Evolutionary conservation across 2,797 vertebrate genomes (phyloP).

Genomic region (Bovichtus variegatus): DNA sequence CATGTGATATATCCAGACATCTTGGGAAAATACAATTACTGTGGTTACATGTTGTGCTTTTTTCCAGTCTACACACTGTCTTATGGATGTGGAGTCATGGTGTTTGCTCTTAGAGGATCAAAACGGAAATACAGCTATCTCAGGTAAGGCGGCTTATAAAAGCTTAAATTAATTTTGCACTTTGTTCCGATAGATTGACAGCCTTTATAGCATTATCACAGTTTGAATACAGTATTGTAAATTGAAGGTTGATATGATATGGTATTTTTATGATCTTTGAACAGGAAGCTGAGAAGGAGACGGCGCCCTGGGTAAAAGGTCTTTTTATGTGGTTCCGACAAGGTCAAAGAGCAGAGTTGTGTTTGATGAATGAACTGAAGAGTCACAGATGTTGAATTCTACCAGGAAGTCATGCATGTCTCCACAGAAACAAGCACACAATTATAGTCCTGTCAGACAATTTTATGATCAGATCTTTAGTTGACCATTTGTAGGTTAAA

Average conservation of each 20-base stretch:
- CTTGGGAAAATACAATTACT: not conserved
- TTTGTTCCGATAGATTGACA: not conserved
- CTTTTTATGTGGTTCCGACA: not conserved
- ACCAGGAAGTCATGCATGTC: not conserved
- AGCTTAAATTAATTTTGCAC: not conserved
- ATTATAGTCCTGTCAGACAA: not conserved
- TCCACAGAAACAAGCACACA: slow-evolving; percentile 7
- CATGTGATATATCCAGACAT: not conserved
- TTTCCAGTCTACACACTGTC: slow-evolving; percentile 78
- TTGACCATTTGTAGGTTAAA: not conserved
- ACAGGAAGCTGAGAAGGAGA: slow-evolving; percentile 45
- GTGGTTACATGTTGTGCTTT: slow-evolving; percentile 27
- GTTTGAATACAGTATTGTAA: not conserved
- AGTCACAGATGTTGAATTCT: slow-evolving; percentile 2
- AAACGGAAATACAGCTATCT: slow-evolving; percentile 71
- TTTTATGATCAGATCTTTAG: not conserved
- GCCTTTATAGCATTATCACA: not conserved
- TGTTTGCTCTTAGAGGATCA: slow-evolving; percentile 76
- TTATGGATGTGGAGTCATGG: slow-evolving; percentile 75
- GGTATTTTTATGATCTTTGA: slow-evolving; percentile 15
- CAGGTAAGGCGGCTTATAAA: slow-evolving; percentile 49
- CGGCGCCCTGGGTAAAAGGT: not conserved
- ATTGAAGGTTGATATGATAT: not conserved
- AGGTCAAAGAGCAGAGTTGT: slow-evolving; percentile 1
- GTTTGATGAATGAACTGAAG: not conserved